Conservation (phyloP, 2,113 vertebrate genomes). For the Hiodon tergisus region DNA sequence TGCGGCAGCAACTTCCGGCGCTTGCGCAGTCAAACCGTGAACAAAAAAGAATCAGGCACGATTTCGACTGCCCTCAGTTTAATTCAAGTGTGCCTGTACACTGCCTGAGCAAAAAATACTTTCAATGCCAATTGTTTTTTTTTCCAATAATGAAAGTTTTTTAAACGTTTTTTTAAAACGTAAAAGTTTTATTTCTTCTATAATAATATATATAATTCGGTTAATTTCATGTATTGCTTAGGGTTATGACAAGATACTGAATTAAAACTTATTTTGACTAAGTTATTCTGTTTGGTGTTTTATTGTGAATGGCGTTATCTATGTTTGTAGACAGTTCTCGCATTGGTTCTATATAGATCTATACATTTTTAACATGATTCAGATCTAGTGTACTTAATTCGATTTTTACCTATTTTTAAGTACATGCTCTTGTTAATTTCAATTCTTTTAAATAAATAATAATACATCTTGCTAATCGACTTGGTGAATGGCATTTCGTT, state of each 20-base stretch:
- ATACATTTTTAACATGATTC: background rate
- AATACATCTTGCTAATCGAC: too few species aligned
- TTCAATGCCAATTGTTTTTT: background rate
- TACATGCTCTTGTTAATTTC: background rate
- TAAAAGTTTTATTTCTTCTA: background rate
- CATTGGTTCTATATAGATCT: background rate
- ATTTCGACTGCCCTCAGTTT: constrained; percentile 17
- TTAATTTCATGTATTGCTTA: too few species aligned
- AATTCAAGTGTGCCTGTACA: constrained; percentile 24
- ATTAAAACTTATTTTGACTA: too few species aligned
- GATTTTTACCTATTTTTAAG: background rate
- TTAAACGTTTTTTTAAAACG: background rate
- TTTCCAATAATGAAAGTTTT: background rate
- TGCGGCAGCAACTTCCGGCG: constrained; percentile 71
- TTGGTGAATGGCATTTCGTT: too few species aligned
- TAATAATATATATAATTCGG: too few species aligned
- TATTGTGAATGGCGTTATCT: background rate
- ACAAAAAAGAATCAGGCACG: constrained; percentile 28
- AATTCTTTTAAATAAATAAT: too few species aligned
- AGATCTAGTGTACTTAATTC: background rate
- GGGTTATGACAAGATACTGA: too few species aligned
- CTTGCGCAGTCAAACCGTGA: constrained; percentile 53
- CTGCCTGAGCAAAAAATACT: constrained; percentile 27
- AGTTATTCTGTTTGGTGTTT: too few species aligned
- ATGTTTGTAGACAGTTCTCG: background rate